Percentiles rank a stretch among this genome's conserved stretches.
These are phyloP conservation scores for Trinectes maculatus DNA, from an alignment of 2,113 vertebrate species.

Conservation along the genomic window DNA sequence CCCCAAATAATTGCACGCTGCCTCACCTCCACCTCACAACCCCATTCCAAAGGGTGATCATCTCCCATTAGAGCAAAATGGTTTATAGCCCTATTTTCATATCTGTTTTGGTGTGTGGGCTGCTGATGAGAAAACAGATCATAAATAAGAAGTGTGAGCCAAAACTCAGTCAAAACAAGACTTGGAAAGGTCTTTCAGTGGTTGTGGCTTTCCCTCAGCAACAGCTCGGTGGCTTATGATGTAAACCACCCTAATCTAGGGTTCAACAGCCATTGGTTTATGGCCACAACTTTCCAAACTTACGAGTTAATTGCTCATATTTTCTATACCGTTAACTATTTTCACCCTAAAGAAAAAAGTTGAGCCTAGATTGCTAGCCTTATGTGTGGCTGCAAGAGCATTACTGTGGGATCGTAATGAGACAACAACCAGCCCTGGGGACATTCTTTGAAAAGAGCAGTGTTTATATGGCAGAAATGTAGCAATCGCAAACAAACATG, in stretches of 20 bases:
- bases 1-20: constrained; percentile 44
- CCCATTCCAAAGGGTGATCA: constrained; percentile 26
- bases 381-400: constrained; percentile 1
- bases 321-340: background rate
- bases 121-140: constrained; percentile 17
- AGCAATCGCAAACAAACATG: background rate
- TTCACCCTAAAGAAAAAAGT: background rate
- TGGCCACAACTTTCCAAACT: background rate
- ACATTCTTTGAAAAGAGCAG: constrained; percentile 1
- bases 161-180: constrained; percentile 20
- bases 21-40: constrained; percentile 11
- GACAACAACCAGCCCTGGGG: background rate
- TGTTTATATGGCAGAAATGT: background rate
- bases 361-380: background rate
- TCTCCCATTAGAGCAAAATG: constrained; percentile 21
- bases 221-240: constrained; percentile 2
- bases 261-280: constrained; percentile 1
- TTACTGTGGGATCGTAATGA: background rate
- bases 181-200: constrained; percentile 4
- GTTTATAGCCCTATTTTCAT: constrained; percentile 26
- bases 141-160: constrained; percentile 31
- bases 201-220: constrained; percentile 21
- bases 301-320: background rate
- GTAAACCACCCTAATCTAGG: background rate
- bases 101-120: constrained; percentile 7